A percentile compares a stretch with the other conserved stretches of the same genome.
These are phyloP conservation scores for Ceriagrion tenellum DNA, from an alignment of 2,888 invertebrate species.

Conservation along the genomic window DNA sequence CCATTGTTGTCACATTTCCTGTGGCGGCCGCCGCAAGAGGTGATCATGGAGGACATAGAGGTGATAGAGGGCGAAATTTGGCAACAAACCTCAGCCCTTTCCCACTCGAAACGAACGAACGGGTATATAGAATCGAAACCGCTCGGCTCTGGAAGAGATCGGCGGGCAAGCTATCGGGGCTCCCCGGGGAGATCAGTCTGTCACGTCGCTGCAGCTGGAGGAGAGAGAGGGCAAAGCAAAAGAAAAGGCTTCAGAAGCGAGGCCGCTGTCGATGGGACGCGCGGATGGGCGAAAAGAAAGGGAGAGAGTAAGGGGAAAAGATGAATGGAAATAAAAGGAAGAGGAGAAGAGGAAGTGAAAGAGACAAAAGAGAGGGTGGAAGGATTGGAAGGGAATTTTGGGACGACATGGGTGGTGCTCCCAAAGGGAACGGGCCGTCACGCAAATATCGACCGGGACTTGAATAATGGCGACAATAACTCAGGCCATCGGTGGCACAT, in stretches of 20 bases:
- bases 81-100: too few species aligned
- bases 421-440: neutral
- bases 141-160: neutral
- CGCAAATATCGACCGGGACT: slow-evolving; percentile 21
- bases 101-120: too few species aligned
- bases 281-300: neutral
- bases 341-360: neutral
- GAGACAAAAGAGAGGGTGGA: neutral
- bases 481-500: slow-evolving; percentile 19
- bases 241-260: neutral
- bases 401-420: neutral
- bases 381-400: neutral
- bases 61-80: too few species aligned
- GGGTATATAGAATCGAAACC: too few species aligned
- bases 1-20: too few species aligned
- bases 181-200: neutral
- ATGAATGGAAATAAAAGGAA: neutral
- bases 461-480: slow-evolving; percentile 49
- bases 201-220: neutral
- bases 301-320: neutral
- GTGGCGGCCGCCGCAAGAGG: too few species aligned
- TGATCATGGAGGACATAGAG: too few species aligned
- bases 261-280: neutral
- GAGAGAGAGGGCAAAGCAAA: too few species aligned
- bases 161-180: neutral